A percentile compares a stretch with the other conserved stretches of the same genome.
These are phyloP conservation scores for Meta bourneti DNA, from an alignment of 2,888 invertebrate species.

Conservation along the genomic window DNA sequence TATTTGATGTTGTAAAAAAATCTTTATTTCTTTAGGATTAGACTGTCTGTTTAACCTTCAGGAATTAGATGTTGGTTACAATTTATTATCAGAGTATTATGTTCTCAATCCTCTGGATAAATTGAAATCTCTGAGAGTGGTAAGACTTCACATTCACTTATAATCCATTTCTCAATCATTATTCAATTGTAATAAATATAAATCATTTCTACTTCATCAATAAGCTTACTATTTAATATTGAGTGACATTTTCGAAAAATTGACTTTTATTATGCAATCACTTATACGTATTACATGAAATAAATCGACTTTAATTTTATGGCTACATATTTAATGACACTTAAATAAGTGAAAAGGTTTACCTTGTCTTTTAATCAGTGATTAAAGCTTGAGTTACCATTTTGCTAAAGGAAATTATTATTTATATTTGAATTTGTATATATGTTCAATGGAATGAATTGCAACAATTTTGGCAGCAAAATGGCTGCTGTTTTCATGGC, in stretches of 20 bases:
- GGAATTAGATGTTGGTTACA: conserved; percentile 71
- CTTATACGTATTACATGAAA: background rate
- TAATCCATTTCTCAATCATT: background rate
- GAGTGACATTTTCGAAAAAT: background rate
- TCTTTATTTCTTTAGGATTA: conserved; percentile 43
- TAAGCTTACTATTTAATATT: too few relatives aligned
- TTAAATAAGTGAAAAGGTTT: too few relatives aligned
- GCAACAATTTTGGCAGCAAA: too few relatives aligned
- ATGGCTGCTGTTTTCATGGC: too few relatives aligned
- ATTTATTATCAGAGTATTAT: conserved; percentile 62
- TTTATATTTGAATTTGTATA: too few relatives aligned
- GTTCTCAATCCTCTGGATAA: conserved; percentile 61
- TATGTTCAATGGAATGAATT: too few relatives aligned
- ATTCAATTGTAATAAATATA: background rate
- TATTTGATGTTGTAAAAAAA: too few relatives aligned
- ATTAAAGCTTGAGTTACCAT: too few relatives aligned
- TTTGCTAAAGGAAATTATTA: too few relatives aligned
- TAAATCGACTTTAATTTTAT: too few relatives aligned
- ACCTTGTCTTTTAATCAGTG: too few relatives aligned
- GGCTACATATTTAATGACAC: too few relatives aligned
- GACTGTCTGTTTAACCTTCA: conserved; percentile 70
- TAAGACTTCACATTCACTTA: conserved; percentile 3
- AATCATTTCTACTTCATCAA: background rate
- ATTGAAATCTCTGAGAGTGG: conserved; percentile 65
- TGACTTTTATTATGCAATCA: background rate